Conservation (phyloP, 2,797 vertebrate species). For the Fratercula arctica region DNA sequence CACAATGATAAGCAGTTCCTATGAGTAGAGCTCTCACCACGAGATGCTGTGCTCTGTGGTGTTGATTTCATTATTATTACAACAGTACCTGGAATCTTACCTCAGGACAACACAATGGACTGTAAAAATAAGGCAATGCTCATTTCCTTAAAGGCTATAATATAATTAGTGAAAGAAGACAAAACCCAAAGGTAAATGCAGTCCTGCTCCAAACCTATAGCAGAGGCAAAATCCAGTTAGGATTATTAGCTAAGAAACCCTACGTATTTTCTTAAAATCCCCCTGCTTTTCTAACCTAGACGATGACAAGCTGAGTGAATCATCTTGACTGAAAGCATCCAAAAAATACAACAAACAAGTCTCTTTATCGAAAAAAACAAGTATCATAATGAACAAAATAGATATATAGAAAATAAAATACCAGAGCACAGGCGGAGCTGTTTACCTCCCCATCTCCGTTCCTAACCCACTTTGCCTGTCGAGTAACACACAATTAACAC, state of each 20-base stretch:
- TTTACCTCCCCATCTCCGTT: not conserved
- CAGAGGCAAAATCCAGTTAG: not conserved
- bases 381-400: not conserved
- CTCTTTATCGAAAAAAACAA: not conserved
- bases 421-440: not conserved
- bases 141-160: not conserved
- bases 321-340: not conserved
- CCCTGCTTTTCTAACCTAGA: not conserved
- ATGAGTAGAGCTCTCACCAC: not conserved
- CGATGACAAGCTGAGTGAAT: not conserved
- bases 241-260: not conserved
- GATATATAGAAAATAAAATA: not conserved
- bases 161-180: not conserved
- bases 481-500: not conserved
- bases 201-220: not conserved
- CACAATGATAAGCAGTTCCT: not conserved
- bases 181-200: not conserved
- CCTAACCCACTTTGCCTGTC: not conserved
- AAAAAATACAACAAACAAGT: not conserved
- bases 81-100: not conserved
- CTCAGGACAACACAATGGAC: not conserved
- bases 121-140: not conserved
- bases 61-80: not conserved
- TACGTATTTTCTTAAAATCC: rapidly evolving
- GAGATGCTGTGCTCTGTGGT: not conserved